Base-by-base conservation (phyloP, 2,888 invertebrate genomes). In the Leucoptera coffeella region DNA sequence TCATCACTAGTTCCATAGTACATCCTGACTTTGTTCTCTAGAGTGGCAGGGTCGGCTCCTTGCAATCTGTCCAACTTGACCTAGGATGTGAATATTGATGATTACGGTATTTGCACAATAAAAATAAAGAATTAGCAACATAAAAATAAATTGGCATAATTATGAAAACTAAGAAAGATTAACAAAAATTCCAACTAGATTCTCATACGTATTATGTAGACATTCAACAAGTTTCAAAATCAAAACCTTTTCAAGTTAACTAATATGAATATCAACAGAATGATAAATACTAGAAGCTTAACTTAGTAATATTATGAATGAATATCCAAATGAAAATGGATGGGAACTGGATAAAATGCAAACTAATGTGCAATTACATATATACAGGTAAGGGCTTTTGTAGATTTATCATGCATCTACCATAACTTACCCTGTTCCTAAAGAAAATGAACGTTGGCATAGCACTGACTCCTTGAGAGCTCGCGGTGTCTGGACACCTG, bases 401-500 rank as follows among this genome's bases (percentile, higher is more conserved):
- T 2, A 1, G 2, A 15, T 7, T 29, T 12, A n/a, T 15, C 17
- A 17, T 17, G 17, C 6, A 17, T 17, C 17, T n/a, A 19, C 12
- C 10, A 24, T 14, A 17, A 27, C 47, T 47, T 53, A 82, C 82
- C 50, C 82, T 76, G 52, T 88, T 95, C 39, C 87, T 80, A 54
- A 89, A 96, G 50, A 97, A 92, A 38, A 94, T 81, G 49, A 99
- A 99, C 1, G 99, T 99, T 13, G 99, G 99, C 95, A 99, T 96
- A 0, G 95, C 92, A 29, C 84, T 84, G 21, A 99, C 88, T 28
- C 90, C 90, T 49, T 96, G 88, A 9, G 78, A 73, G 14, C 83
- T 78, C 2, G 96, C 93, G 7, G 89, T 88, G 39, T 90, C 93
- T 39, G 83, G 82, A 43, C 91, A 95, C 56, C 84, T 81, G 47